Conservation (phyloP, 2,888 invertebrate genomes). For the Choreutis nemorana region DNA sequence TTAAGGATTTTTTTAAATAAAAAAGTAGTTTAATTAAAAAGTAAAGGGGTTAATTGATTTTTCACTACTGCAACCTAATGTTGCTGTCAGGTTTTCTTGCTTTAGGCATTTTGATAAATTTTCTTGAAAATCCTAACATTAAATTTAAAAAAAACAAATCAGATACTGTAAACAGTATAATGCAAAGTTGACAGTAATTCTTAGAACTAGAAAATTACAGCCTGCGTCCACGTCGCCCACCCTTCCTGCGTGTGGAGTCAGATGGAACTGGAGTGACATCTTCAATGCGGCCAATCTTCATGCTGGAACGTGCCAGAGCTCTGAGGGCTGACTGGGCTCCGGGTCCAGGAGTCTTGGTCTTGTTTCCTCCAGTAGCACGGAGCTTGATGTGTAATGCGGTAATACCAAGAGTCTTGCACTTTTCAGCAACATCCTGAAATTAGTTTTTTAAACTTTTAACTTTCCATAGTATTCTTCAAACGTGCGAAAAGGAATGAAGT, state of each 20-base stretch:
- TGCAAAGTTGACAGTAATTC: slow-evolving; percentile 49
- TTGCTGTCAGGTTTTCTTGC: too few species aligned
- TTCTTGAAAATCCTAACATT: too few species aligned
- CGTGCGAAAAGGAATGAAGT: background rate
- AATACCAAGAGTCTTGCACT: slow-evolving; percentile 96
- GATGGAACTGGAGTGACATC: slow-evolving; percentile 99
- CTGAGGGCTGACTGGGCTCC: slow-evolving; percentile 98
- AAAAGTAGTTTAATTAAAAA: too few species aligned
- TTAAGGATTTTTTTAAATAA: slow-evolving; percentile 9
- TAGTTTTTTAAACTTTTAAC: slow-evolving; percentile 3
- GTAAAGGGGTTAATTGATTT: too few species aligned
- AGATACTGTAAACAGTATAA: slow-evolving; percentile 44
- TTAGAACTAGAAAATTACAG: slow-evolving; percentile 77
- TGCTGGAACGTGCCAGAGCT: slow-evolving; percentile 97
- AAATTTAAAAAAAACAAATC: too few species aligned
- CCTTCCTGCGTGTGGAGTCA: slow-evolving; percentile 99
- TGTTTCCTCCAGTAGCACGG: slow-evolving; percentile 98
- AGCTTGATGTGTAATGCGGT: slow-evolving; percentile 98
- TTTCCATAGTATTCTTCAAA: background rate
- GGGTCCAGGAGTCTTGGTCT: slow-evolving; percentile 98
- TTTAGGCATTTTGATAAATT: too few species aligned
- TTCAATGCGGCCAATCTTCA: slow-evolving; percentile 99
- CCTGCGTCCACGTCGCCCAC: slow-evolving; percentile 99
- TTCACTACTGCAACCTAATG: too few species aligned
- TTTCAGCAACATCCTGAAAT: slow-evolving; percentile 95